Evolutionary conservation across 2,888 invertebrate genomes (phyloP), one percentile per base, ranked within the genome.

Genomic region (Amphipyra berbera): DNA sequence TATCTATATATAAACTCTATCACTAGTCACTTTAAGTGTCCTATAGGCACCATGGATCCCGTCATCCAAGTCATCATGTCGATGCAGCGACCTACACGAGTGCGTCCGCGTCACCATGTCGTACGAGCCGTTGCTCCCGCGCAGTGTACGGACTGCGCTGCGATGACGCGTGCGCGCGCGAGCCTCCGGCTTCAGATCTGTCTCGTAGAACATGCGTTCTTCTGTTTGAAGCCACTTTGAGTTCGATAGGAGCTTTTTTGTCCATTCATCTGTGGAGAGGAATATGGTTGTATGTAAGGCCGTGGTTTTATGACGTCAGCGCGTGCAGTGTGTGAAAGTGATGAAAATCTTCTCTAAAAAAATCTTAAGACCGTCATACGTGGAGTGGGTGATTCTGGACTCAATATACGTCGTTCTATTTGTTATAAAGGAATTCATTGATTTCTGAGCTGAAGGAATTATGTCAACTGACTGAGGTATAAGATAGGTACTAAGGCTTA

Each of bases 141-240:
- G 83, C 4, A 92, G 64, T 3, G 73, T 81, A 0, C 90, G 82
- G 10, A 92, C 88, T 0, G 88, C 87, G 44, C 90, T 92, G 8
- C 85, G 84, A 59, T 92, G 91, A 0, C 89, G 81, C 0, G 84
- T 83, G 10, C 88, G 82, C 0, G 81, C 61, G 1, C 83, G 78
- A 0, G 76, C 44, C 60, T 90, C 92, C 2, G 93, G 93, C 33
- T 89, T 91, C 1, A 95, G 69, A 53, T 92, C 93, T n/a, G 94
- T 94, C 33, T 91, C 88, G 81, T 93, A 94, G 75, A 87, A 94
- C 56, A 85, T 89, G 5, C 89, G 82, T 46, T 97, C 97, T 83
- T 97, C 97, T 30, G 94, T 94, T 81, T 96, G 95, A 75, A 97
- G 96, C 97, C 97, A 97, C 57, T 96, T 96, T 30, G 96, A 95